Conservation (phyloP, 1,140 invertebrate genomes). For the Alviniconcha marisindica region DNA sequence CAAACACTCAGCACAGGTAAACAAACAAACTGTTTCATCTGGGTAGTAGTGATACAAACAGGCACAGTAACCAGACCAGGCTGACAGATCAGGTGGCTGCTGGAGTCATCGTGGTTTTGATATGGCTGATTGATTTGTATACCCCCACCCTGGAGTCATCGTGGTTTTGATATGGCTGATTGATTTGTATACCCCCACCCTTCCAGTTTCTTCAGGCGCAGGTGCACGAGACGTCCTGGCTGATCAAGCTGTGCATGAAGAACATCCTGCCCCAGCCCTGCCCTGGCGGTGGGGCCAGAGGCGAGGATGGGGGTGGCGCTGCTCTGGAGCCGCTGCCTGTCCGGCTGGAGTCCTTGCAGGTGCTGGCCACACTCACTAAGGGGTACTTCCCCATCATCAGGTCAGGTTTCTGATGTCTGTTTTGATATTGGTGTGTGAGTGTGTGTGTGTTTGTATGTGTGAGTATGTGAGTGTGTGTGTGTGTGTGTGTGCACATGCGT, state of each 20-base stretch:
- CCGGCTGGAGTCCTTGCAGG: conserved; percentile 86
- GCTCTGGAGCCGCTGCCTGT: conserved; percentile 78
- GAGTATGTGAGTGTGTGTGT: too few relatives aligned
- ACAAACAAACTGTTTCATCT: too few relatives aligned
- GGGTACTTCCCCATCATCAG: conserved; percentile 81
- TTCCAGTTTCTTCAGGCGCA: conserved; percentile 52
- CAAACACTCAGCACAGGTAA: too few relatives aligned
- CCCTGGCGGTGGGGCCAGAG: background rate
- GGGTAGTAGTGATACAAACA: too few relatives aligned
- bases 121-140: too few relatives aligned
- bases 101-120: too few relatives aligned
- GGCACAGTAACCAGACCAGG: too few relatives aligned
- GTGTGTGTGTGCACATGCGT: background rate
- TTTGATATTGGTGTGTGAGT: background rate
- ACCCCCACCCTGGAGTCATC: too few relatives aligned
- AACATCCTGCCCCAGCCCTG: conserved; percentile 65
- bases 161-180: too few relatives aligned
- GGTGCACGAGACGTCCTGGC: conserved; percentile 70
- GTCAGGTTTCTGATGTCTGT: too few relatives aligned
- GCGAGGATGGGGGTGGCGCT: background rate
- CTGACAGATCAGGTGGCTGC: too few relatives aligned
- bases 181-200: too few relatives aligned
- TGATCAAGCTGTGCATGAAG: conserved; percentile 73
- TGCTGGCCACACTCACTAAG: conserved; percentile 83
- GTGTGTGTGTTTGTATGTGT: background rate